Evolutionary conservation across 2,888 invertebrate species (phyloP).

Genomic region (Coremacera marginata): DNA sequence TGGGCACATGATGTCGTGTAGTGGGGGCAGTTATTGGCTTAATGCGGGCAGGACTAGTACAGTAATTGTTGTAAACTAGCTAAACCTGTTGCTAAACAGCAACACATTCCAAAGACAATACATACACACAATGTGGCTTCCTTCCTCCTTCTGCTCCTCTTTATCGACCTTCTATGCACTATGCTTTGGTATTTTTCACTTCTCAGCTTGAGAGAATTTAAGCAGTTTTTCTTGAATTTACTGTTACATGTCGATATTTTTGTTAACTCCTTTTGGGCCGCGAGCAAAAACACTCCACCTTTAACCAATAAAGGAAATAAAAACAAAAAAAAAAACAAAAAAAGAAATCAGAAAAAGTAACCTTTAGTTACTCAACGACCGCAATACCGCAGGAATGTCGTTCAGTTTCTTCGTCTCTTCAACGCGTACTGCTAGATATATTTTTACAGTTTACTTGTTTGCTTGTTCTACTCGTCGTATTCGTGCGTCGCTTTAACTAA

Average conservation of each 20-base stretch:
- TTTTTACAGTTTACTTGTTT: background rate
- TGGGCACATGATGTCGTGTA: background rate
- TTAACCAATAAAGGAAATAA: background rate
- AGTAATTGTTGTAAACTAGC: background rate
- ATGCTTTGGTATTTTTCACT: background rate
- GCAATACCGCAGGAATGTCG: conserved; percentile 15
- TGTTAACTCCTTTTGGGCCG: no score
- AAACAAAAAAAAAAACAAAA: background rate
- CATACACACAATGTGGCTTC: background rate
- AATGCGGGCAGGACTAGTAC: no score
- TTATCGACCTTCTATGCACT: background rate
- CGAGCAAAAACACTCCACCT: background rate
- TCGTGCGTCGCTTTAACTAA: background rate
- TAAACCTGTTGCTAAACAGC: conserved; percentile 11
- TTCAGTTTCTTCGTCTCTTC: background rate
- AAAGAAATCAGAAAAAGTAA: no score
- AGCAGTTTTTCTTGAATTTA: background rate
- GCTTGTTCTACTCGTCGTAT: background rate
- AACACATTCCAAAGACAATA: conserved; percentile 2
- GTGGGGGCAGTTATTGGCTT: no score
- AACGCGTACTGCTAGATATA: conserved; percentile 2
- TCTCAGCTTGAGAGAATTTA: no score
- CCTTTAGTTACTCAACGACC: background rate
- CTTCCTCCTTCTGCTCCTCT: background rate
- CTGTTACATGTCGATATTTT: background rate